Conservation (phyloP, 2,797 vertebrate species). For the Hypotaenidia okinawae region DNA sequence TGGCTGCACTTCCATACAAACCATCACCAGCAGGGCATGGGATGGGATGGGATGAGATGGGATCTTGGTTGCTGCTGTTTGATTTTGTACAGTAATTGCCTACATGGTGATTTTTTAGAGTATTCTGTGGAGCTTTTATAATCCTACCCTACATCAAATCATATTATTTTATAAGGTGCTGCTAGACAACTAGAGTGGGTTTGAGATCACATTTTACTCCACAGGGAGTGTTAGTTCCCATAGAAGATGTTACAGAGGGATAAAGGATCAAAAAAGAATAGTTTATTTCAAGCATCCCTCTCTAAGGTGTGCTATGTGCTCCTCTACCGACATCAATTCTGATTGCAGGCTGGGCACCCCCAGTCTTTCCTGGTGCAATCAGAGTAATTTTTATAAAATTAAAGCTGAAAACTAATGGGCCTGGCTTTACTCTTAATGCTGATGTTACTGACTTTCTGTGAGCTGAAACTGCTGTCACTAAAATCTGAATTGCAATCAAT, state of each 20-base stretch:
- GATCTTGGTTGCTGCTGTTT: neutral
- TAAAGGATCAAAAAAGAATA: neutral
- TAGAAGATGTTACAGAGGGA: neutral
- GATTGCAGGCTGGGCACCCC: neutral
- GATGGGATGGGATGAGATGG: neutral
- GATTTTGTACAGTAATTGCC: neutral
- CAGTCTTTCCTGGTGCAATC: neutral
- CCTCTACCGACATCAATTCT: neutral
- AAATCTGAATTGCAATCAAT: neutral
- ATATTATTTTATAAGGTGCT: fast-evolving
- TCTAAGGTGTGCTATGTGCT: neutral
- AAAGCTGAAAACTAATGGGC: neutral
- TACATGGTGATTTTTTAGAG: neutral
- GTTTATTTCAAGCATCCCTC: neutral
- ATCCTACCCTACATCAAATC: neutral
- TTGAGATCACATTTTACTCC: neutral
- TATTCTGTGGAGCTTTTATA: neutral
- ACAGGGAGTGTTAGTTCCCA: neutral
- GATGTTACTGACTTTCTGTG: neutral
- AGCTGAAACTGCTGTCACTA: neutral
- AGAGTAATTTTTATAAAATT: neutral
- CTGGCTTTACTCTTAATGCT: neutral
- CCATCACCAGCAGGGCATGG: neutral
- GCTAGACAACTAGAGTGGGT: neutral
- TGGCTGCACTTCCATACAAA: constrained; percentile 47